These are phyloP conservation scores for Eristalis intricaria DNA, from an alignment of 2,888 invertebrate genomes.

Conservation along the genomic window DNA sequence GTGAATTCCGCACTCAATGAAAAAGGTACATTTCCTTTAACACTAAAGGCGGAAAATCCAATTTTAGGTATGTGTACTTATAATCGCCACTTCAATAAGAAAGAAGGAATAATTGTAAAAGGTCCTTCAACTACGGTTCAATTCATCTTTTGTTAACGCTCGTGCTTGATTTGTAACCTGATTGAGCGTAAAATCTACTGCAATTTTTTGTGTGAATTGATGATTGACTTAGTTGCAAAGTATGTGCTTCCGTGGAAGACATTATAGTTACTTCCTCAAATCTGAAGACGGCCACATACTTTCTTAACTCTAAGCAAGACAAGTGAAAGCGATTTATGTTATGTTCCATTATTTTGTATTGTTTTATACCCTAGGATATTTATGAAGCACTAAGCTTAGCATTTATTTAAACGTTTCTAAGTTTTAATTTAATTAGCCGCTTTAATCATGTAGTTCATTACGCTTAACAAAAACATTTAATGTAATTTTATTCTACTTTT, in stretches of 20 bases:
- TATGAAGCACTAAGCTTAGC: too few relatives aligned
- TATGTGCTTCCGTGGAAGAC: constrained; percentile 39
- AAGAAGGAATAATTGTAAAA: constrained; percentile 58
- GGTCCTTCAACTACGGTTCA: constrained; percentile 46
- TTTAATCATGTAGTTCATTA: too few relatives aligned
- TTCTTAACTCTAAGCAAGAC: too few relatives aligned
- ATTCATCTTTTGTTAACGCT: constrained; percentile 50
- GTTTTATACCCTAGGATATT: too few relatives aligned
- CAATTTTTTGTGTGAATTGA: constrained; percentile 29
- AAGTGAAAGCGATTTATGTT: too few relatives aligned
- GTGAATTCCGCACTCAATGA: constrained; percentile 22
- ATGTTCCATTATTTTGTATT: too few relatives aligned
- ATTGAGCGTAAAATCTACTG: constrained; percentile 63
- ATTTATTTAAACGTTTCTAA: too few relatives aligned
- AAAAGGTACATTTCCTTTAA: constrained; percentile 23
- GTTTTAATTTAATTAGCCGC: too few relatives aligned
- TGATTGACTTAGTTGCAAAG: constrained; percentile 25
- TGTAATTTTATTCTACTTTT: constrained; percentile 1
- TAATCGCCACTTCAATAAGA: constrained; percentile 56
- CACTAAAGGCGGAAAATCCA: constrained; percentile 55
- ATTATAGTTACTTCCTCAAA: background rate
- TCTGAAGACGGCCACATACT: too few relatives aligned
- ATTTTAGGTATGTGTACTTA: constrained; percentile 68
- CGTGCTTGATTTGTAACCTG: constrained; percentile 60
- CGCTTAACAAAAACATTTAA: background rate